Evolutionary conservation across 2,797 vertebrate species (phyloP), one percentile per base, ranked within the genome.

Genomic region (Morelia viridis): DNA sequence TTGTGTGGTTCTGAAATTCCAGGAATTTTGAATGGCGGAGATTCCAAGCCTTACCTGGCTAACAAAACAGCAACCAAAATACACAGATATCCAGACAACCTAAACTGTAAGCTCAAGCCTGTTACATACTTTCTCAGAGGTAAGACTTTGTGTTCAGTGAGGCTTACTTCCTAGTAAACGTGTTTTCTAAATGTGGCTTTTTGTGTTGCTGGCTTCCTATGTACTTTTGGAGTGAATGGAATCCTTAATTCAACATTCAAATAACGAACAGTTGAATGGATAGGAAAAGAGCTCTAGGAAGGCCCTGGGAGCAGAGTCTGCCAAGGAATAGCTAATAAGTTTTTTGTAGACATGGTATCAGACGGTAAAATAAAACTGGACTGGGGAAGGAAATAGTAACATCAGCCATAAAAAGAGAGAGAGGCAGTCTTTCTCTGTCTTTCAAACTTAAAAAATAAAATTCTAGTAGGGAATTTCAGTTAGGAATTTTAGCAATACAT

Each of bases 171-270:
- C 57, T 17, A 22, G 24, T 6, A 84, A 84, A n/a, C 10, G 17
- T 6, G 31, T 11, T 13, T 41, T 17, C 76, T 85, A 31, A 85
- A 19, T 41, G 31, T 28, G 24, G n/a, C 60, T 65, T 85, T 22
- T 50, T 8, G 4, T 57, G 89, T 91, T 68, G 15, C 24, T 85
- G 86, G 31, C 31, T 80, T 24, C 22, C 13, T 17, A 5, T n/a
- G 61, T 86, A 91, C 68, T 86, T 91, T 57, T 58, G 62, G 83
- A 68, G 13, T 19, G 68, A 91, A 86, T 91, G 53, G 84, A 86
- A 64, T 86, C 90, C 61, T 64, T 58, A 86, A 91, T 91, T 91
- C 84, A 65, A 41, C 84, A 86, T 58, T 68, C 84, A 71, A 86
- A 86, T 22, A 28, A 53, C 31, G 68, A 91, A 91, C 84, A 86